Percentiles rank a stretch among this genome's conserved stretches.
phyloP scores from a whole-genome alignment of 2,888 invertebrate species.

The Dione vanillae region DNA sequence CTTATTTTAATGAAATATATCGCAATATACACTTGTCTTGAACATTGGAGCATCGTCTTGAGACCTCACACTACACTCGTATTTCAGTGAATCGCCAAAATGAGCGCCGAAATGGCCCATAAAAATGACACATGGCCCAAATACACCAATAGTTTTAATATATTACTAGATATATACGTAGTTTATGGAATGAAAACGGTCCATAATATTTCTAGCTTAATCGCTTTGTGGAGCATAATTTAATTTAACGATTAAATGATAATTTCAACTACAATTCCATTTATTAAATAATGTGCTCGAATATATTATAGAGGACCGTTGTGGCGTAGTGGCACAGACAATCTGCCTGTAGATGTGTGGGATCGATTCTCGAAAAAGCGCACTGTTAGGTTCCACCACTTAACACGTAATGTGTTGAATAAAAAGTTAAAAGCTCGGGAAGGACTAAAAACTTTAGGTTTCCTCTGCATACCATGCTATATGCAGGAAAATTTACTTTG shows the following conservation, averaged over 20 bases:
- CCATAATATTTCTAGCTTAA: conserved; percentile 22
- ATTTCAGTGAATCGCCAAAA: conserved; percentile 77
- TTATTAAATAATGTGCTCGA: not conserved
- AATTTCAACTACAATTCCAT: not conserved
- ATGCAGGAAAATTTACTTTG: too few relatives aligned
- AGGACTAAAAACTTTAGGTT: too few relatives aligned
- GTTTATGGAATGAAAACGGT: conserved; percentile 33
- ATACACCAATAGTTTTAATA: conserved; percentile 74
- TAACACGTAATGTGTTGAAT: too few relatives aligned
- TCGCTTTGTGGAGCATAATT: conserved; percentile 36
- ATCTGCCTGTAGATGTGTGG: too few relatives aligned
- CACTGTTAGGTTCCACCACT: too few relatives aligned
- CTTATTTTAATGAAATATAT: conserved; percentile 39
- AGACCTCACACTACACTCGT: conserved; percentile 53
- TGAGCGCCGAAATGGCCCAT: conserved; percentile 74
- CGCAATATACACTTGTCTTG: conserved; percentile 35
- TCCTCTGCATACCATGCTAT: too few relatives aligned
- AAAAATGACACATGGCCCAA: conserved; percentile 73
- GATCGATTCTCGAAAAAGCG: too few relatives aligned
- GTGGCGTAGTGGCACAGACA: too few relatives aligned
- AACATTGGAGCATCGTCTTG: conserved; percentile 47
- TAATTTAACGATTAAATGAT: conserved; percentile 34
- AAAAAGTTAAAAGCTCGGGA: too few relatives aligned
- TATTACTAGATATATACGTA: conserved; percentile 47
- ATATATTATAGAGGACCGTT: not conserved